Percentiles rank a stretch among this genome's conserved stretches.
These are phyloP conservation scores for Xenops minutus DNA, from an alignment of 2,797 vertebrate genomes.

Conservation along the genomic window DNA sequence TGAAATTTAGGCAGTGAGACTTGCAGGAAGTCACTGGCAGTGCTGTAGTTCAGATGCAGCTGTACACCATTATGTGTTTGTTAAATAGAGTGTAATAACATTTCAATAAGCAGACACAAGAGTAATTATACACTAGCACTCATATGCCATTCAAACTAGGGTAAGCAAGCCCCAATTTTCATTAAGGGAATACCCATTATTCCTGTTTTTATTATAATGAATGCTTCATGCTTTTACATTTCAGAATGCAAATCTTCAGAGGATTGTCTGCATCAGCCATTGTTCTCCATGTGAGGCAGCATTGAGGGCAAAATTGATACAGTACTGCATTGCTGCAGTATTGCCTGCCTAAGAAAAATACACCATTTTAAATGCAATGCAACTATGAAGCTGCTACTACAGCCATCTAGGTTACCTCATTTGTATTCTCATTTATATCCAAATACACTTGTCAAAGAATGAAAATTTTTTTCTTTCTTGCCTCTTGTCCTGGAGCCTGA, in stretches of 20 bases:
- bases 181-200: neutral
- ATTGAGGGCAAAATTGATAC: neutral
- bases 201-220: neutral
- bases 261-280: neutral
- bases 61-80: neutral
- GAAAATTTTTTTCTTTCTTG: neutral
- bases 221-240: neutral
- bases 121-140: neutral
- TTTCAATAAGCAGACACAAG: neutral
- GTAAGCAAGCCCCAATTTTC: neutral
- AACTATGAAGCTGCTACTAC: neutral
- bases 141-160: neutral
- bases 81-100: neutral
- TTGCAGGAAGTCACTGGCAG: neutral
- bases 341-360: neutral
- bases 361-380: neutral
- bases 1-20: neutral
- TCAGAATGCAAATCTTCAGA: neutral
- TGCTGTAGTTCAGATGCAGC: neutral
- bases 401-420: neutral
- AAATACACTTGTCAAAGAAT: neutral
- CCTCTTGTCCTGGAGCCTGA: neutral
- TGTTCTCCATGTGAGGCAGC: neutral
- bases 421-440: neutral
- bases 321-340: neutral